These are phyloP conservation scores for Chelonus insularis DNA, from an alignment of 1,140 invertebrate species.

Conservation along the genomic window DNA sequence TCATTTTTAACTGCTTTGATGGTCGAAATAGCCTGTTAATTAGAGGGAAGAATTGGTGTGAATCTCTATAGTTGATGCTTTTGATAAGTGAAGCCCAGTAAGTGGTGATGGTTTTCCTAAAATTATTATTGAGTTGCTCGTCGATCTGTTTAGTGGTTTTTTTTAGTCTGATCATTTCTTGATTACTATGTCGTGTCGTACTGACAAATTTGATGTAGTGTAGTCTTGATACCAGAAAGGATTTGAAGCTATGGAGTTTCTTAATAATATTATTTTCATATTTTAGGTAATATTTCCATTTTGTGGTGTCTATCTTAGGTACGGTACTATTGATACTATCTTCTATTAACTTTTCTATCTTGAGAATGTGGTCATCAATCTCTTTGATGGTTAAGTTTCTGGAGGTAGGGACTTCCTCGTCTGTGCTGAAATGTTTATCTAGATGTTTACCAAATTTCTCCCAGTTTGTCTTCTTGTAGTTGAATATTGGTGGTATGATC, in stretches of 20 bases:
- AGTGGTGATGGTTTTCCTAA: neutral
- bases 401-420: neutral
- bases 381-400: constrained; percentile 15
- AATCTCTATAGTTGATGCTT: constrained; percentile 17
- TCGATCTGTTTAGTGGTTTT: neutral
- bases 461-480: neutral
- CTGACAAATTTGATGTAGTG: neutral
- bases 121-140: constrained; percentile 7
- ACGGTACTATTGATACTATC: neutral
- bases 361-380: neutral
- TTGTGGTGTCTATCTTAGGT: neutral
- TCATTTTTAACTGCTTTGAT: neutral
- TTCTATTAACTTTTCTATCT: neutral
- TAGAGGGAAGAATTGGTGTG: constrained; percentile 24
- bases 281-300: neutral
- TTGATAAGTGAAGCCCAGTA: constrained; percentile 19
- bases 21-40: constrained; percentile 19
- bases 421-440: neutral
- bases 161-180: neutral
- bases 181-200: neutral
- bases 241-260: constrained; percentile 9
- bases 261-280: constrained; percentile 16
- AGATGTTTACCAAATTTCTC: neutral
- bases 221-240: neutral
- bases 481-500: neutral